Conservation (phyloP, 2,797 vertebrate species). For the Spondyliosoma cantharus region DNA sequence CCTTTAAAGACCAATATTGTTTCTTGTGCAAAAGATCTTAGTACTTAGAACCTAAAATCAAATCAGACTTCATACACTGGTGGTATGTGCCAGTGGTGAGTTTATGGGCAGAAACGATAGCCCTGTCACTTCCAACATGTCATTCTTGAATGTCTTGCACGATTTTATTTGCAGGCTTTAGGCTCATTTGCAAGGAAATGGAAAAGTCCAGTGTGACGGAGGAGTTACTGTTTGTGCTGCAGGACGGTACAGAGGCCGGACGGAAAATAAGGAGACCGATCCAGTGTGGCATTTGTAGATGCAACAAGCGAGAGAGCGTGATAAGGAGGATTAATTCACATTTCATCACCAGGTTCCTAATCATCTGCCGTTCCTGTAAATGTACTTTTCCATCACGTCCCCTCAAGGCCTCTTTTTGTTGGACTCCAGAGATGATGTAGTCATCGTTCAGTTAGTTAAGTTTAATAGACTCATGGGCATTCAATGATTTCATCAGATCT, state of each 20-base stretch:
- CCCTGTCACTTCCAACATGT: neutral
- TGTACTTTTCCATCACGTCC: conserved; percentile 45
- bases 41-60: neutral
- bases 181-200: neutral
- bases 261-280: neutral
- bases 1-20: no score
- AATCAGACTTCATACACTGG: neutral
- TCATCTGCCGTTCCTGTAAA: neutral
- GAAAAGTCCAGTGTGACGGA: conserved; percentile 3
- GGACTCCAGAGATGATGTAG: conserved; percentile 9
- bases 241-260: neutral
- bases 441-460: neutral
- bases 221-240: neutral
- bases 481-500: conserved; percentile 16
- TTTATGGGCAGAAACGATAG: neutral
- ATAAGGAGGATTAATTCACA: neutral
- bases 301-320: no score
- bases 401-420: conserved; percentile 5
- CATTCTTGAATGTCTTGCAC: neutral
- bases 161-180: conserved; percentile 8
- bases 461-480: conserved; percentile 15
- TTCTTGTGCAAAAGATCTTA: neutral
- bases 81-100: neutral
- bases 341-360: conserved; percentile 10
- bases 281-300: neutral